These are phyloP conservation scores for Falco punctatus DNA, from an alignment of 2,113 vertebrate genomes.

Conservation along the genomic window DNA sequence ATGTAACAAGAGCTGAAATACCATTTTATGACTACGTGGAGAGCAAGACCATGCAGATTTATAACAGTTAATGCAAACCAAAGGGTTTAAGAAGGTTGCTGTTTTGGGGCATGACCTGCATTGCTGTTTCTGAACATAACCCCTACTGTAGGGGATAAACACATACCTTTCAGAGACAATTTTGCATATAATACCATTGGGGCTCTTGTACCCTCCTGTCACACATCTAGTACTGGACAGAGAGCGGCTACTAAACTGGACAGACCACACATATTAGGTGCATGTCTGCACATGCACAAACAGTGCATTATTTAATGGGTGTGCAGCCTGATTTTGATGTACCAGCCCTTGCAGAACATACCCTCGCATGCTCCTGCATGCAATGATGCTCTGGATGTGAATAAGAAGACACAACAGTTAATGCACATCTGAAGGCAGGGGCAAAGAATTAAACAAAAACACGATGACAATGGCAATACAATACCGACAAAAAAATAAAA, in stretches of 20 bases:
- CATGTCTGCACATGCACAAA: background rate
- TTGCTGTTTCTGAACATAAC: background rate
- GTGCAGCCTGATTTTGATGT: background rate
- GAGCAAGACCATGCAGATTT: background rate
- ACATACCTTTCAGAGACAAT: background rate
- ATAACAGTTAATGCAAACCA: background rate
- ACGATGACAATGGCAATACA: background rate
- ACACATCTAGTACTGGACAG: background rate
- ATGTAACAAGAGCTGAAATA: background rate
- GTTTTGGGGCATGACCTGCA: background rate
- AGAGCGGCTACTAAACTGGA: background rate
- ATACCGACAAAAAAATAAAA: background rate
- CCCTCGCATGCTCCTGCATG: background rate
- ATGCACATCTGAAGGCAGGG: background rate
- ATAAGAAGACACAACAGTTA: background rate
- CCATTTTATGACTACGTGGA: background rate
- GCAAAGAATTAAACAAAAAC: background rate
- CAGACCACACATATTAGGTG: accelerated
- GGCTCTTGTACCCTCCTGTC: background rate
- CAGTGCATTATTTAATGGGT: background rate
- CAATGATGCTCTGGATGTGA: background rate
- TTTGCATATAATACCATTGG: background rate
- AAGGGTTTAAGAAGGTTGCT: background rate
- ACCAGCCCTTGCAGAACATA: background rate
- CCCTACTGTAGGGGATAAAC: background rate